Conservation (phyloP, 1,140 invertebrate species). For the Pissodes strobi region DNA sequence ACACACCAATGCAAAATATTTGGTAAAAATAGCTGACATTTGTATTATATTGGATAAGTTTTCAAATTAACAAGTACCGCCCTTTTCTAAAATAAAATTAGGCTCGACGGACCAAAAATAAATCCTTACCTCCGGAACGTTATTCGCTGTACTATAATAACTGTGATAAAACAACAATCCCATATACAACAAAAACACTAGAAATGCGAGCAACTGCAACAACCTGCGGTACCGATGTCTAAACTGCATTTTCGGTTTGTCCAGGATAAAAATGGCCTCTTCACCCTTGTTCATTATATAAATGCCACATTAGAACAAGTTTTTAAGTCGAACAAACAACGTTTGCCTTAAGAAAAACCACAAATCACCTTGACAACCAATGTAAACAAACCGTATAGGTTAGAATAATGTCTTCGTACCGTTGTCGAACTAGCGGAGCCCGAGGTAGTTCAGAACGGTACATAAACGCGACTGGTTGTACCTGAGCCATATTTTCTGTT, state of each 20-base stretch:
- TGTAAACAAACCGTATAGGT: slow-evolving; percentile 39
- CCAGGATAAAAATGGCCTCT: slow-evolving; percentile 33
- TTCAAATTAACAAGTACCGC: too few relatives aligned
- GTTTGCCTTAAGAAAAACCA: neutral
- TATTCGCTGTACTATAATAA: slow-evolving; percentile 40
- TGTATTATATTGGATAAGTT: too few relatives aligned
- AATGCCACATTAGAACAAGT: slow-evolving; percentile 8
- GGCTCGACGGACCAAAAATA: too few relatives aligned
- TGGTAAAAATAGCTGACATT: too few relatives aligned
- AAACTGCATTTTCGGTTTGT: slow-evolving; percentile 46
- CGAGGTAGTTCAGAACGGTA: slow-evolving; percentile 4
- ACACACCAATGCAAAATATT: too few relatives aligned
- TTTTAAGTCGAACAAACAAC: neutral
- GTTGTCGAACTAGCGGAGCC: too few relatives aligned
- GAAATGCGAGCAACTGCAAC: slow-evolving; percentile 48
- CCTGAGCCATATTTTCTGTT: slow-evolving; percentile 19
- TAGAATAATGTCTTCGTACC: too few relatives aligned
- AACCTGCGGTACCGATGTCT: slow-evolving; percentile 40
- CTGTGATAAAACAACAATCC: slow-evolving; percentile 67
- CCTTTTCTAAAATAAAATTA: too few relatives aligned
- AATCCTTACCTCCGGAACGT: neutral
- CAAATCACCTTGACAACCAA: slow-evolving; percentile 22
- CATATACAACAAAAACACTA: slow-evolving; percentile 61
- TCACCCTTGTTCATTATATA: slow-evolving; percentile 35
- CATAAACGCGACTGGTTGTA: slow-evolving; percentile 25